These are phyloP conservation scores for Bombus superbus DNA, from an alignment of 1,140 invertebrate genomes.

Conservation along the genomic window DNA sequence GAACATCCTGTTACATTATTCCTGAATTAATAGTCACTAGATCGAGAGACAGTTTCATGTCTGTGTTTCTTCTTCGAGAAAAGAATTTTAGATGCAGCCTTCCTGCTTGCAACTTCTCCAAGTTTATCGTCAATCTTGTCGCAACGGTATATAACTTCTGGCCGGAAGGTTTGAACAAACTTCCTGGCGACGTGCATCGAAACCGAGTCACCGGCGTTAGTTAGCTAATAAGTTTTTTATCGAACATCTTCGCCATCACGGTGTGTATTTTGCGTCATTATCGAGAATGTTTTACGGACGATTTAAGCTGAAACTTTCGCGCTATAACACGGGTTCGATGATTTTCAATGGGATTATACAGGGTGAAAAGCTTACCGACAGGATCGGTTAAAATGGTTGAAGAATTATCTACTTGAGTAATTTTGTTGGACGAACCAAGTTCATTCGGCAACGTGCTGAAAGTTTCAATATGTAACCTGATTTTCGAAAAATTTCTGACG, in stretches of 20 bases:
- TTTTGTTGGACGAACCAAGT: neutral
- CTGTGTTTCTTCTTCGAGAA: neutral
- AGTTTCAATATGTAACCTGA: neutral
- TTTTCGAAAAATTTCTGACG: neutral
- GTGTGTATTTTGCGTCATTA: neutral
- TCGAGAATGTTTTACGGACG: conserved; percentile 19
- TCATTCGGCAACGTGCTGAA: neutral
- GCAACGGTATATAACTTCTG: conserved; percentile 24
- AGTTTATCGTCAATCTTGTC: conserved; percentile 14
- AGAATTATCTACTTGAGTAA: neutral
- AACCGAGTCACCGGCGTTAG: conserved; percentile 8
- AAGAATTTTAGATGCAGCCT: neutral
- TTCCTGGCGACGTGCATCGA: neutral
- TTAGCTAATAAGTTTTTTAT: conserved; percentile 33
- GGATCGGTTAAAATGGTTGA: neutral
- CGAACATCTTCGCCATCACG: neutral
- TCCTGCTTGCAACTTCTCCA: neutral
- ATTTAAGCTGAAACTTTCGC: neutral
- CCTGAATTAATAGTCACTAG: conserved; percentile 9
- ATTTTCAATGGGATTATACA: neutral
- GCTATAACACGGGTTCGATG: neutral
- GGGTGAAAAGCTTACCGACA: neutral
- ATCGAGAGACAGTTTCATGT: neutral
- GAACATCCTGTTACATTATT: neutral
- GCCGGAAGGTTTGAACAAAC: neutral